A percentile compares a stretch with the other conserved stretches of the same genome.
Evolutionary conservation across 2,888 invertebrate species (phyloP).

Genomic region (Pristionchus mayeri): DNA sequence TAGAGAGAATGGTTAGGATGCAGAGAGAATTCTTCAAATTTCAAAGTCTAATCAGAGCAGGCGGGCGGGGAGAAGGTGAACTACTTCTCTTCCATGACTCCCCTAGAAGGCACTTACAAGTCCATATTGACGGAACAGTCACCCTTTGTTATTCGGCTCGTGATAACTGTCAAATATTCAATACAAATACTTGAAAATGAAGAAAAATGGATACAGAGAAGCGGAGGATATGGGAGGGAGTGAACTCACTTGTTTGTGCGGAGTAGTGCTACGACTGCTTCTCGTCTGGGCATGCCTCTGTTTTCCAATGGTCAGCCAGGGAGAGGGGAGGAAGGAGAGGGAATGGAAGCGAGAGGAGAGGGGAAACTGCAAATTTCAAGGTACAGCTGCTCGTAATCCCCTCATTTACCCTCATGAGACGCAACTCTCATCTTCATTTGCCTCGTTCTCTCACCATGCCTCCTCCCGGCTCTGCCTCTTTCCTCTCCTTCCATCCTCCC

Average conservation of each 20-base stretch:
- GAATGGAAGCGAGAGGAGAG: not conserved
- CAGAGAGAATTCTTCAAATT: not conserved
- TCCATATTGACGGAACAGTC: too few species aligned
- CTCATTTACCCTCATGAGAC: too few species aligned
- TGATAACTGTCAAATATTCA: too few species aligned
- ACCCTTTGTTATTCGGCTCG: too few species aligned
- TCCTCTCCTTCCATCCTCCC: not conserved
- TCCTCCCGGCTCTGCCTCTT: not conserved
- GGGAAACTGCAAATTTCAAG: not conserved
- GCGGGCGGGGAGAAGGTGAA: too few species aligned
- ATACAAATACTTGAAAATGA: too few species aligned
- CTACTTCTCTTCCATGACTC: too few species aligned
- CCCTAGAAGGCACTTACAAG: too few species aligned
- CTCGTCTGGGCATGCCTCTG: not conserved
- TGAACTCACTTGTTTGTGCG: constrained; percentile 21
- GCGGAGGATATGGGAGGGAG: not conserved
- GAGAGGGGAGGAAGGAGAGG: not conserved
- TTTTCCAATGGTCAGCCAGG: not conserved
- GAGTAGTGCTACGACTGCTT: not conserved
- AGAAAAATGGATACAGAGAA: too few species aligned
- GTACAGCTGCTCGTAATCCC: not conserved
- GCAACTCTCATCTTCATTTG: not conserved
- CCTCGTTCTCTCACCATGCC: not conserved
- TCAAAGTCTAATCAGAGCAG: too few species aligned
- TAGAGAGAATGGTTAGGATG: too few species aligned